Evolutionary conservation across 2,888 invertebrate species (phyloP), one percentile per base, ranked within the genome.

Genomic region (Eupithecia dodoneata): DNA sequence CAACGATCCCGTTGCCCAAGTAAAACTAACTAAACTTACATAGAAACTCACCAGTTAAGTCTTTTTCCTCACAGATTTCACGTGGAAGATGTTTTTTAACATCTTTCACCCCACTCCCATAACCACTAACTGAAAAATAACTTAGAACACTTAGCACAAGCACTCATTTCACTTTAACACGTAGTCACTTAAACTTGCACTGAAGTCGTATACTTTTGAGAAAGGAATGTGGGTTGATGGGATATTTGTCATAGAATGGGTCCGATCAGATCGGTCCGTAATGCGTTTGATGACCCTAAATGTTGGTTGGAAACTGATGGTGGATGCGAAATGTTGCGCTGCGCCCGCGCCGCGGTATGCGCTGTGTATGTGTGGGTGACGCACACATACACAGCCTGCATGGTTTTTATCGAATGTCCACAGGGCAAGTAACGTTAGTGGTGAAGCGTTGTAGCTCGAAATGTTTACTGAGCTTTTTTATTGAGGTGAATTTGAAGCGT

Each of bases 381-480:
- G 88, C 87, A 80, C 15, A 63, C 59, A 71, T 65, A 77, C 72
- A 83, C 86, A 91, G 90, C 91, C 92, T 93, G 94, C 93, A 93
- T 91, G 93, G 93, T 95, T 95, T 95, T 95, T 95, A 94, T 95
- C 91, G 92, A 94, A 83, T 95, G 94, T 94, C 94, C 94, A 94
- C 93, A 89, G 94, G 94, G 94, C 94, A 95, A 93, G 91, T 94
- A 93, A 91, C 92, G 89, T 90, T 84, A 90, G 82, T 81, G 77
- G 83, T 59, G 80, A 80, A 87, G 86, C 63, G 83, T 87, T 92
- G 92, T 85, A 94, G 80, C 93, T 92, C 83, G 86, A 52, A 80
- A 82, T 79, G 47, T 80, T 74, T 70, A 49, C 47, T 63, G 41
- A 74, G 72, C 42, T 72, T 55, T 55, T 49, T 41, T 52, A 5